Percentiles rank a stretch among this genome's conserved stretches.
These are phyloP conservation scores for Nyctibius bracteatus DNA, from an alignment of 2,113 vertebrate genomes.

Conservation along the genomic window DNA sequence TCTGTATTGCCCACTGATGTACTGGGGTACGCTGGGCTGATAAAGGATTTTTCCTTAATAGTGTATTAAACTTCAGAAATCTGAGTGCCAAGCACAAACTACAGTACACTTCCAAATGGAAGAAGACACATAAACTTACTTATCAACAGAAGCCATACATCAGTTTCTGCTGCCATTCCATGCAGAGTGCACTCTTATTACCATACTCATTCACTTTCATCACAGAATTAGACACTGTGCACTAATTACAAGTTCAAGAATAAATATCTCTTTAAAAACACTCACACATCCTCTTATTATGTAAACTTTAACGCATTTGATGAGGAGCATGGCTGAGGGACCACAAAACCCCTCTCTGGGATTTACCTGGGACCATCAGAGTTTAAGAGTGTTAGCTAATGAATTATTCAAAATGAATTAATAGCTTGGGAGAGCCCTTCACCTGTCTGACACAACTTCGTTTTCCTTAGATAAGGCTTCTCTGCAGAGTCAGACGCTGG, in stretches of 20 bases:
- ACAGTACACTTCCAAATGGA: background rate
- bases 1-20: background rate
- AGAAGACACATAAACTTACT: background rate
- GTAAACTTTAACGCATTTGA: constrained; percentile 26
- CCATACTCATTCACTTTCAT: background rate
- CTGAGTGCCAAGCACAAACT: background rate
- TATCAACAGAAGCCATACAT: background rate
- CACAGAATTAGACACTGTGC: background rate
- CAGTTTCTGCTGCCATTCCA: background rate
- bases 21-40: background rate
- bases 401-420: constrained; percentile 76
- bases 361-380: constrained; percentile 42
- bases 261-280: constrained; percentile 42
- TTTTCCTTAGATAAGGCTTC: constrained; percentile 69
- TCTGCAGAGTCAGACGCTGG: constrained; percentile 50
- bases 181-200: background rate
- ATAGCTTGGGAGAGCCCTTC: constrained; percentile 61
- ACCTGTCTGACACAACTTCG: constrained; percentile 69
- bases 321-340: constrained; percentile 16
- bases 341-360: constrained; percentile 7
- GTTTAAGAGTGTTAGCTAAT: constrained; percentile 52
- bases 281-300: constrained; percentile 5
- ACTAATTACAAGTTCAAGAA: constrained; percentile 8
- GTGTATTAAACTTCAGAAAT: background rate
- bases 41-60: background rate